Evolutionary conservation across 2,888 invertebrate species (phyloP).

Genomic region (Chouioia cunea): DNA sequence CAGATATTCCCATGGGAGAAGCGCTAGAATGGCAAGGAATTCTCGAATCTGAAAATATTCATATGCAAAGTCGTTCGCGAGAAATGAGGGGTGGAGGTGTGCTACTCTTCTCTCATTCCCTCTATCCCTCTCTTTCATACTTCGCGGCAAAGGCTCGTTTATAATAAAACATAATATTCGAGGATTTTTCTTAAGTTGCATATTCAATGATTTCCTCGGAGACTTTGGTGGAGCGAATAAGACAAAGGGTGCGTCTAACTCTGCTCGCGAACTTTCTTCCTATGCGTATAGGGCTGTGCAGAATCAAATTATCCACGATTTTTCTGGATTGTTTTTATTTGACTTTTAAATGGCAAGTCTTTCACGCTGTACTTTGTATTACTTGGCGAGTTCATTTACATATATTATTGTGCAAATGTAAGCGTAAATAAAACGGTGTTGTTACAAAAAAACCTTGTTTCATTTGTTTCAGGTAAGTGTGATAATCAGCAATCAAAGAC

Average conservation of each 20-base stretch:
- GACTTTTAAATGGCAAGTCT: slow-evolving; percentile 41
- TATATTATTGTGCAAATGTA: too few relatives aligned
- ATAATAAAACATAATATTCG: slow-evolving; percentile 68
- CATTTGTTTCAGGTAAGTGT: slow-evolving; percentile 53
- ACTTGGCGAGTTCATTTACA: too few relatives aligned
- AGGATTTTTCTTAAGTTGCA: slow-evolving; percentile 73
- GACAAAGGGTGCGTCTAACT: slow-evolving; percentile 31
- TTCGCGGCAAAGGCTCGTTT: slow-evolving; percentile 56
- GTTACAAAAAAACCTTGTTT: slow-evolving; percentile 32
- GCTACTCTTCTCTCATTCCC: too few relatives aligned
- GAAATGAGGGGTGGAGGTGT: slow-evolving; percentile 36
- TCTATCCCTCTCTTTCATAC: too few relatives aligned
- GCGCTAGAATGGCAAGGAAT: slow-evolving; percentile 51
- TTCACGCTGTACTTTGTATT: not conserved
- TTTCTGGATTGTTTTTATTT: slow-evolving; percentile 24
- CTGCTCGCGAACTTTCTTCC: not conserved
- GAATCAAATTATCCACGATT: slow-evolving; percentile 53
- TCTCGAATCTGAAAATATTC: slow-evolving; percentile 66
- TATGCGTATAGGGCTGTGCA: not conserved
- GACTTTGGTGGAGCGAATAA: slow-evolving; percentile 66
- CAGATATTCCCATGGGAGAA: slow-evolving; percentile 55
- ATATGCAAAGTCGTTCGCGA: slow-evolving; percentile 59
- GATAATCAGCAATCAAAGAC: slow-evolving; percentile 3
- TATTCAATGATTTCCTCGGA: slow-evolving; percentile 84
- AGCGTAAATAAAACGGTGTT: not conserved